Conservation (phyloP, 2,797 vertebrate genomes). For the Hirundo rustica region DNA sequence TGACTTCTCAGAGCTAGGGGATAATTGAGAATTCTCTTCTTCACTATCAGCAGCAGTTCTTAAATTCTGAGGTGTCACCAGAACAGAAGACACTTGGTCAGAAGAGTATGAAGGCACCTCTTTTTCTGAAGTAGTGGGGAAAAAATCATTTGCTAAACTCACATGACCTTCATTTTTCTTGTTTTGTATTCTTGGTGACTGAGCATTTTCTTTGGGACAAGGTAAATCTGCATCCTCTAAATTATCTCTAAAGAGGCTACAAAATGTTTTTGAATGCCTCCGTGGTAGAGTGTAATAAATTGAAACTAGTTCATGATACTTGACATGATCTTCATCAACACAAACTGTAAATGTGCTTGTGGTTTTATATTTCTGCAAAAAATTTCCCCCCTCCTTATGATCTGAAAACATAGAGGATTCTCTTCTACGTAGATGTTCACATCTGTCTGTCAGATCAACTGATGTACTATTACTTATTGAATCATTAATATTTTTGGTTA, state of each 20-base stretch:
- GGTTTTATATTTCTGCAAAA: constrained; percentile 77
- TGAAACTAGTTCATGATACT: constrained; percentile 79
- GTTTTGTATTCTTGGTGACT: not conserved
- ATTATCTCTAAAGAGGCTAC: constrained; percentile 67
- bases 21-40: not conserved
- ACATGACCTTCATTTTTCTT: constrained; percentile 23
- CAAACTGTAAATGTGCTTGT: constrained; percentile 76
- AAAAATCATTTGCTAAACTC: not conserved
- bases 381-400: constrained; percentile 20
- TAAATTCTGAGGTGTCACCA: not conserved
- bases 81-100: not conserved
- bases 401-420: constrained; percentile 42
- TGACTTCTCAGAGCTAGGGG: not conserved
- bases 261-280: constrained; percentile 71
- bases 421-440: constrained; percentile 19
- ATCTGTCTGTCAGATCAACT: not conserved
- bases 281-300: constrained; percentile 79
- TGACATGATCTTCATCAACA: constrained; percentile 76
- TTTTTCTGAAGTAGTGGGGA: constrained; percentile 35
- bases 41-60: not conserved
- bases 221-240: constrained; percentile 35
- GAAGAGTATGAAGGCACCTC: not conserved
- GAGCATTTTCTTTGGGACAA: constrained; percentile 13
- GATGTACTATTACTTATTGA: not conserved
- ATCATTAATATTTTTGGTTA: not conserved